Conservation (phyloP, 2,888 invertebrate genomes). For the Melangyna quadrimaculata region DNA sequence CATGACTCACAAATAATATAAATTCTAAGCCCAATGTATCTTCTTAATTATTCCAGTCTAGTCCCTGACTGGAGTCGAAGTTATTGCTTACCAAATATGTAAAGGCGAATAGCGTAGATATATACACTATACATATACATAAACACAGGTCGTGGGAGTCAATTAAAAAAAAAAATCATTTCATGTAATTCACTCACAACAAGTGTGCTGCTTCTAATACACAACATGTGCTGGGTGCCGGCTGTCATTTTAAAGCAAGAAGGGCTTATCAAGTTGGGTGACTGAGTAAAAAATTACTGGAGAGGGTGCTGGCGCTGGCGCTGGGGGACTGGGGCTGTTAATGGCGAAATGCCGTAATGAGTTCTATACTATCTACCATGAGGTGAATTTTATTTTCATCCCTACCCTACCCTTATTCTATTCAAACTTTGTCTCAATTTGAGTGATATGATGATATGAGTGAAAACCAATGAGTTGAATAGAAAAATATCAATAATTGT, state of each 20-base stretch:
- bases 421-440: no score
- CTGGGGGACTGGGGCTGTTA: no score
- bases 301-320: not conserved
- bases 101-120: not conserved
- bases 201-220: conserved; percentile 16
- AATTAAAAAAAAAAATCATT: not conserved
- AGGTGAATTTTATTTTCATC: not conserved
- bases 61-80: not conserved
- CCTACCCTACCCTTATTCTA: no score
- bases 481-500: not conserved
- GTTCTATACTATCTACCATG: not conserved
- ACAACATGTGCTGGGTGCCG: not conserved
- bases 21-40: not conserved
- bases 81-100: not conserved
- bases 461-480: not conserved
- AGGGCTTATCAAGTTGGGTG: not conserved
- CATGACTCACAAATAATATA: conserved; percentile 46
- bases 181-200: conserved; percentile 5
- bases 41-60: conserved; percentile 17
- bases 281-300: not conserved
- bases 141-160: conserved; percentile 11
- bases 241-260: not conserved
- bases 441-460: not conserved
- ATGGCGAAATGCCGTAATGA: no score
- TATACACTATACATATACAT: no score